A percentile compares a stretch with the other conserved stretches of the same genome.
Conservation (phyloP, 23 tunicate genomes). For the Phallusia fumigata region DNA sequence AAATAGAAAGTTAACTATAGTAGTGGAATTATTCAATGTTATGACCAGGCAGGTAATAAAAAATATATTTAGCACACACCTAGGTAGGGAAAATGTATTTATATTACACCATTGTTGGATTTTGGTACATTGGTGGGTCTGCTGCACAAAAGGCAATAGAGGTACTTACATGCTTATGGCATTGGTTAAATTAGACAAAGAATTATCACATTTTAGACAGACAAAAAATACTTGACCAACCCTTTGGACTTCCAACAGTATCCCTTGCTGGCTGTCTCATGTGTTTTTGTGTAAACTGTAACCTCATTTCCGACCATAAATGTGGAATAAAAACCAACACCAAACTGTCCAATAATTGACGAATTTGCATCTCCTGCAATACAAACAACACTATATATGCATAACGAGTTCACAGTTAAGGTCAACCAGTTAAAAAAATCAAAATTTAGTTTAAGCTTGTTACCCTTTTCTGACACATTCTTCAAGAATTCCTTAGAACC, state of each 20-base stretch:
- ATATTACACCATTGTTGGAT: too few species aligned
- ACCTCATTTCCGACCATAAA: constrained; percentile 96
- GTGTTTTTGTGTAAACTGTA: constrained; percentile 76
- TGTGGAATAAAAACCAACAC: constrained; percentile 94
- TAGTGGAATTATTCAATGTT: too few species aligned
- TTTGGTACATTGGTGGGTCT: too few species aligned
- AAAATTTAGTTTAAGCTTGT: background rate
- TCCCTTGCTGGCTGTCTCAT: constrained; percentile 70
- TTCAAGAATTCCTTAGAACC: constrained; percentile 85
- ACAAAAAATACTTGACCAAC: constrained; percentile 14
- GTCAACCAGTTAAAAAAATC: too few species aligned
- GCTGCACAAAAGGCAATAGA: too few species aligned
- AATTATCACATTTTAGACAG: background rate
- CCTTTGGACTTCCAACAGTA: constrained; percentile 88
- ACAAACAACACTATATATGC: too few species aligned
- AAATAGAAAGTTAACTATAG: background rate
- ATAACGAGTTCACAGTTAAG: too few species aligned
- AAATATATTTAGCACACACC: too few species aligned
- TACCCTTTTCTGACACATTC: constrained; percentile 57
- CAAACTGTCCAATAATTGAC: constrained; percentile 98
- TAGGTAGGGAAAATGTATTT: too few species aligned
- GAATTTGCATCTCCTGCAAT: constrained; percentile 58
- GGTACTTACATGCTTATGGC: too few species aligned
- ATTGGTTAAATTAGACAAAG: background rate
- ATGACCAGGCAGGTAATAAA: too few species aligned